Conservation (phyloP, 1,140 invertebrate genomes). For the Lordiphosa clarofinis region DNA sequence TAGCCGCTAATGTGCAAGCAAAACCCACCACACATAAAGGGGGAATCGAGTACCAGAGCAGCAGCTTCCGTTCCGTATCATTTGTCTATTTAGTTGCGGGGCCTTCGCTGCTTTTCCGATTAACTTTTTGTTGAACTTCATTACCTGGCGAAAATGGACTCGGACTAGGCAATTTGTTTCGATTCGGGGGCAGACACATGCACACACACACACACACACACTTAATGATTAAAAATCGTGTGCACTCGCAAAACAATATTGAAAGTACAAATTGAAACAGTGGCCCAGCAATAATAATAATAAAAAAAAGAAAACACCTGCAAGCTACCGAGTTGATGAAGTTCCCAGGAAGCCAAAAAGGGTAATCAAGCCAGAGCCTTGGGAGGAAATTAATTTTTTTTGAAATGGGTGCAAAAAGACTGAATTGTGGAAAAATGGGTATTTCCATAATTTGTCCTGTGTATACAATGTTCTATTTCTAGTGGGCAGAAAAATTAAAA, state of each 20-base stretch:
- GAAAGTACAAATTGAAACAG: constrained; percentile 58
- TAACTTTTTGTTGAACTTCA: constrained; percentile 77
- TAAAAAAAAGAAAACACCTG: constrained; percentile 44
- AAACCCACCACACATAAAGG: constrained; percentile 57
- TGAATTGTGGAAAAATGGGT: too few species aligned
- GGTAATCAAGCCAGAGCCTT: constrained; percentile 1
- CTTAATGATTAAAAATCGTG: constrained; percentile 74
- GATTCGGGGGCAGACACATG: constrained; percentile 44
- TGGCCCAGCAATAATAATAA: constrained; percentile 16
- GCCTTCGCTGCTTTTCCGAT: constrained; percentile 67
- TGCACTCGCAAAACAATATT: constrained; percentile 58
- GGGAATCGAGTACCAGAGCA: constrained; percentile 18
- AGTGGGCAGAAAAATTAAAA: too few species aligned
- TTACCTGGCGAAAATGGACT: constrained; percentile 71
- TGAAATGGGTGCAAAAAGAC: background rate
- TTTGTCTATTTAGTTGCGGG: constrained; percentile 77
- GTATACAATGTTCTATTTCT: too few species aligned
- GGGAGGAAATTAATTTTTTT: constrained; percentile 3
- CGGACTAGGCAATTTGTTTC: constrained; percentile 55
- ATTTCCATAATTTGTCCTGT: too few species aligned
- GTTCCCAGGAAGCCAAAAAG: constrained; percentile 34
- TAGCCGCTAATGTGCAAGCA: constrained; percentile 78
- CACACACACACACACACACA: constrained; percentile 33
- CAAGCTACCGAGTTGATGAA: constrained; percentile 48
- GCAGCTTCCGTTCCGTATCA: constrained; percentile 77